Conservation (phyloP, 1,140 invertebrate genomes). For the Drosophila ercepeae region DNA sequence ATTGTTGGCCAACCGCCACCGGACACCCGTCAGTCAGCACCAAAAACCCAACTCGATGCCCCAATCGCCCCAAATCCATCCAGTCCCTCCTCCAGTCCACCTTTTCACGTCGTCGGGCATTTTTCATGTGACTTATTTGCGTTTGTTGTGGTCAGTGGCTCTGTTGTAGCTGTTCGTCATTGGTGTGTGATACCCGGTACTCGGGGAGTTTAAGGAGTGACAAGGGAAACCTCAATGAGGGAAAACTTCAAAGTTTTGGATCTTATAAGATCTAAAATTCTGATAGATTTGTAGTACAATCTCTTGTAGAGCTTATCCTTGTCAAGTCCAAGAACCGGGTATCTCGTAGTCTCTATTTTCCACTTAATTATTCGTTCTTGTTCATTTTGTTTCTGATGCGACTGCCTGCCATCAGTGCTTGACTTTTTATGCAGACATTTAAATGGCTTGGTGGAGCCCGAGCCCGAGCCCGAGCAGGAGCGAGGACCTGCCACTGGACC, state of each 20-base stretch:
- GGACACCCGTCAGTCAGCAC: conserved; percentile 41
- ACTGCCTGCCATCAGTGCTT: conserved; percentile 48
- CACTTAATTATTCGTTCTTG: not conserved
- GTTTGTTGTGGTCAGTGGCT: conserved; percentile 57
- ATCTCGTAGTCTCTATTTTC: not conserved
- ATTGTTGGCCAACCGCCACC: conserved; percentile 49
- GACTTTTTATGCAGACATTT: conserved; percentile 47
- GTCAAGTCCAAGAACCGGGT: not conserved
- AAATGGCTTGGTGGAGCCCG: conserved; percentile 35
- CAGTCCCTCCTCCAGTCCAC: not conserved
- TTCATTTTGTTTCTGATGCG: conserved; percentile 10
- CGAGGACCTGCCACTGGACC: conserved; percentile 5
- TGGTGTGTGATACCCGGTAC: not conserved
- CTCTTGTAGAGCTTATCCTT: not conserved
- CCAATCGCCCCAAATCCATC: not conserved
- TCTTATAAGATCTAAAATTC: not conserved
- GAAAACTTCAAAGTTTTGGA: too few relatives aligned
- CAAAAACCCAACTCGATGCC: not conserved
- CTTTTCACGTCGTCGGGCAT: conserved; percentile 25
- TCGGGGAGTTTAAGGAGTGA: not conserved
- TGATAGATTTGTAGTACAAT: too few relatives aligned
- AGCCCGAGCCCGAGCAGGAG: not conserved
- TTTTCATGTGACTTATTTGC: conserved; percentile 61
- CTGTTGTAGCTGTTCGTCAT: conserved; percentile 1
- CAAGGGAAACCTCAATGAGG: not conserved